Percentiles rank a stretch among this genome's conserved stretches.
phyloP scores from a whole-genome alignment of 2,113 vertebrate species.

The Lagopus leucura region DNA sequence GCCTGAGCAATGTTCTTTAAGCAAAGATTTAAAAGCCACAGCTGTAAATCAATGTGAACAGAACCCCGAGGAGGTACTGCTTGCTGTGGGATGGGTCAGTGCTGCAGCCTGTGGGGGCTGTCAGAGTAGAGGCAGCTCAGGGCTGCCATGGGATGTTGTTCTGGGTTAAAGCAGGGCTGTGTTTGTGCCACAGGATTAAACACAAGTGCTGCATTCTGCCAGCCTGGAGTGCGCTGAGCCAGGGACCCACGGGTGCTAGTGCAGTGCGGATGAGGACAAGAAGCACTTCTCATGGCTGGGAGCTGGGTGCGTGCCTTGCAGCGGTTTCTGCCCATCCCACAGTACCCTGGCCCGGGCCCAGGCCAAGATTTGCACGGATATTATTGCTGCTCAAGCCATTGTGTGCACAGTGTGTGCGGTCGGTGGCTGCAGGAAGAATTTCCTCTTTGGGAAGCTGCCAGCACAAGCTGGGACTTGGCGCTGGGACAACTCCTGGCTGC shows the following conservation, averaged over 20 bases:
- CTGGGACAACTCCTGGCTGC: not conserved
- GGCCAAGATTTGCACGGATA: not conserved
- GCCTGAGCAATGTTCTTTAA: not conserved
- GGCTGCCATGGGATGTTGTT: not conserved
- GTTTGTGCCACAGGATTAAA: accelerated
- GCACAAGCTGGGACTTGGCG: accelerated
- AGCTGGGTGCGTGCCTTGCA: not conserved
- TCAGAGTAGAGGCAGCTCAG: not conserved
- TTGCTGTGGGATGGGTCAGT: accelerated
- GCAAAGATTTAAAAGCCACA: not conserved
- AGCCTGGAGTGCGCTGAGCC: not conserved
- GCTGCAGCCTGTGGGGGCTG: not conserved
- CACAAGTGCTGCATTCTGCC: not conserved
- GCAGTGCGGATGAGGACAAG: accelerated
- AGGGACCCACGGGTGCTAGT: accelerated
- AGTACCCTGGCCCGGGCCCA: not conserved
- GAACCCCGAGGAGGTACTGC: not conserved
- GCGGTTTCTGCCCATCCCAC: not conserved
- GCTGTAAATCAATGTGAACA: not conserved
- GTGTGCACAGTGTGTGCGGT: accelerated
- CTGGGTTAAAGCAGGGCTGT: not conserved
- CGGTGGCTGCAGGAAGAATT: accelerated
- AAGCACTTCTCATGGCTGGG: not conserved
- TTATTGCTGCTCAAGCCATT: not conserved
- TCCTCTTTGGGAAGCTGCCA: not conserved